Conservation (phyloP, 1,140 invertebrate species). For the Reticulitermes speratus region DNA sequence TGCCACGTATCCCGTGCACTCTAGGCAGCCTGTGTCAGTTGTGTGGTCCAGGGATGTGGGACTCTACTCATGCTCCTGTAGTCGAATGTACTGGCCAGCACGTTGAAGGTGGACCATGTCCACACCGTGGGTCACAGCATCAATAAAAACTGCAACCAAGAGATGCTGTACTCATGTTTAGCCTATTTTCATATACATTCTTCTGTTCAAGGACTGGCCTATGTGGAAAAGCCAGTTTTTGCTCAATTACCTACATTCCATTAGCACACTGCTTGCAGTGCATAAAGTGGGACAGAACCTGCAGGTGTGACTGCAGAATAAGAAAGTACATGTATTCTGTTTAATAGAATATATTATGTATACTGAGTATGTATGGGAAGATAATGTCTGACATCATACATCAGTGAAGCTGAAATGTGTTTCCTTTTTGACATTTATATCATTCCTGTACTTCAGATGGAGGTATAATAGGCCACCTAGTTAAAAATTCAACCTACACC, state of each 20-base stretch:
- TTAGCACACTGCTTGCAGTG: too few relatives aligned
- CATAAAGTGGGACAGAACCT: too few relatives aligned
- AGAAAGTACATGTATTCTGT: too few relatives aligned
- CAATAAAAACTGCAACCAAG: neutral
- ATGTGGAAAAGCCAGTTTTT: neutral
- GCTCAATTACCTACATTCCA: neutral
- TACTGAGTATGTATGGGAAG: too few relatives aligned
- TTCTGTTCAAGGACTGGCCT: neutral
- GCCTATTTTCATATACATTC: constrained; percentile 1
- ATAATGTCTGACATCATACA: too few relatives aligned
- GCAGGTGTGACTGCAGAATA: too few relatives aligned
- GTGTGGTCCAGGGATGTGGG: constrained; percentile 91
- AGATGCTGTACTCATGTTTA: neutral
- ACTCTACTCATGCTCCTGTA: constrained; percentile 79
- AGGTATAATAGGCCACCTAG: too few relatives aligned
- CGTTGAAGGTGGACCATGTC: constrained; percentile 12
- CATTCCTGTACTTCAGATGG: too few relatives aligned
- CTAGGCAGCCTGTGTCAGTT: constrained; percentile 81
- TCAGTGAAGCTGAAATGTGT: too few relatives aligned
- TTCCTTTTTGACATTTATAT: too few relatives aligned
- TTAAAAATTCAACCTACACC: too few relatives aligned
- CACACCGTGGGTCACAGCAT: constrained; percentile 22
- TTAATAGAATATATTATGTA: too few relatives aligned
- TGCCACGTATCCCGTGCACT: constrained; percentile 84
- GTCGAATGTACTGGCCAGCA: constrained; percentile 58